Percentiles rank a stretch among this genome's conserved stretches.
Conservation (phyloP, 2,888 invertebrate genomes). For the Muschampia staudingeri region DNA sequence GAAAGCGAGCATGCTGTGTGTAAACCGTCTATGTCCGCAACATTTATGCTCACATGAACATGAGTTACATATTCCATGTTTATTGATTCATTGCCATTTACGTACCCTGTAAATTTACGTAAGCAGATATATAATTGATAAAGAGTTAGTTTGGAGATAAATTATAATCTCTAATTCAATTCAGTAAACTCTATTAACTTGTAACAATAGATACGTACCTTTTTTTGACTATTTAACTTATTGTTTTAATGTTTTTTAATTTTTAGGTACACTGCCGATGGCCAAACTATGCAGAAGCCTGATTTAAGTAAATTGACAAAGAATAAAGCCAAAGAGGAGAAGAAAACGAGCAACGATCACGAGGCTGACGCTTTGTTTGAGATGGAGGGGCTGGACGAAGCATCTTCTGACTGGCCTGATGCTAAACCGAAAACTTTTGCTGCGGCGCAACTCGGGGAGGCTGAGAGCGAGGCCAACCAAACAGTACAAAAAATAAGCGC, state of each 20-base stretch:
- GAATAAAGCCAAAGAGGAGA: conserved; percentile 77
- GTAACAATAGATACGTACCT: neutral
- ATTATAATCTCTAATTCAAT: neutral
- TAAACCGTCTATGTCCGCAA: conserved; percentile 39
- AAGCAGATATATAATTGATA: neutral
- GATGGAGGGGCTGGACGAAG: conserved; percentile 92
- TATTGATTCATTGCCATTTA: conserved; percentile 22
- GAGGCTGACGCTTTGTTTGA: conserved; percentile 93
- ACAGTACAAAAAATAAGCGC: conserved; percentile 92
- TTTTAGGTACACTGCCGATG: conserved; percentile 92
- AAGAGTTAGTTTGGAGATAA: neutral
- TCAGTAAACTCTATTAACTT: neutral
- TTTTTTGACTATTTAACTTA: neutral
- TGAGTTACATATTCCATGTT: conserved; percentile 39
- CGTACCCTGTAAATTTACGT: neutral
- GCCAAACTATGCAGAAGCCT: conserved; percentile 90
- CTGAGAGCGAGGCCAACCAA: conserved; percentile 88
- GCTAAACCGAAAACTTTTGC: conserved; percentile 90
- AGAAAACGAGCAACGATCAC: conserved; percentile 71
- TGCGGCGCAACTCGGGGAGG: conserved; percentile 89
- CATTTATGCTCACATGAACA: conserved; percentile 41
- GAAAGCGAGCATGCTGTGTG: conserved; percentile 46
- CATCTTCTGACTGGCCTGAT: conserved; percentile 88
- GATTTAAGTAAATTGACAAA: conserved; percentile 90
- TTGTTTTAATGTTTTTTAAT: neutral